Conservation (phyloP, 2,113 vertebrate species). For the Phylloscopus whistleri region DNA sequence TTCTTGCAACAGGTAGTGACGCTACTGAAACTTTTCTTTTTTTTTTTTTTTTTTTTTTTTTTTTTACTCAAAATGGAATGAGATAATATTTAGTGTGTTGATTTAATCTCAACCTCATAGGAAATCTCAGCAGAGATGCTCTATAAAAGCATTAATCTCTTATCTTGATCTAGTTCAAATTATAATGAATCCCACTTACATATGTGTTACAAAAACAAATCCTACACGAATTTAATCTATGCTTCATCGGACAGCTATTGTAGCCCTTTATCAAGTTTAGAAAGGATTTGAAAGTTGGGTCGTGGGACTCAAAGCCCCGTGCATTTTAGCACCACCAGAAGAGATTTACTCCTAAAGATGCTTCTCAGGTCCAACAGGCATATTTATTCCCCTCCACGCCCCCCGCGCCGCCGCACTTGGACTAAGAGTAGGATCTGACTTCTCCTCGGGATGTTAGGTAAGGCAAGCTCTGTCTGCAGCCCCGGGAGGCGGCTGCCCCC, state of each 20-base stretch:
- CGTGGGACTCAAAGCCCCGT: neutral
- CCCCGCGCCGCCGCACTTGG: too few species aligned
- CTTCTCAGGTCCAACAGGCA: neutral
- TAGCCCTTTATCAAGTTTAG: neutral
- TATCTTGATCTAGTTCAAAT: conserved; percentile 49
- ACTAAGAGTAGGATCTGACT: neutral
- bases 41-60: neutral
- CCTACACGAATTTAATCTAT: neutral
- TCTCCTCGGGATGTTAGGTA: neutral
- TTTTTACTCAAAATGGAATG: neutral
- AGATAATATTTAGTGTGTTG: neutral
- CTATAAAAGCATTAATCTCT: conserved; percentile 21
- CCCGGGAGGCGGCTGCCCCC: neutral
- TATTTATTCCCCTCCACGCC: neutral
- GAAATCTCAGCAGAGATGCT: conserved; percentile 45
- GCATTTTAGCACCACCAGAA: neutral
- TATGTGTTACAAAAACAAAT: conserved; percentile 31
- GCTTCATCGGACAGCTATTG: neutral
- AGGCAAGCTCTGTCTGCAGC: neutral
- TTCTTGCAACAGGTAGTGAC: neutral
- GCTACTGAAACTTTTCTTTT: neutral
- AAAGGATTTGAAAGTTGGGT: conserved; percentile 8
- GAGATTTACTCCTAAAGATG: neutral
- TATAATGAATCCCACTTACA: conserved; percentile 36
- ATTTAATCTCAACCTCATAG: neutral